Conservation (phyloP, 2,888 invertebrate genomes). For the Synergus gifuensis region DNA sequence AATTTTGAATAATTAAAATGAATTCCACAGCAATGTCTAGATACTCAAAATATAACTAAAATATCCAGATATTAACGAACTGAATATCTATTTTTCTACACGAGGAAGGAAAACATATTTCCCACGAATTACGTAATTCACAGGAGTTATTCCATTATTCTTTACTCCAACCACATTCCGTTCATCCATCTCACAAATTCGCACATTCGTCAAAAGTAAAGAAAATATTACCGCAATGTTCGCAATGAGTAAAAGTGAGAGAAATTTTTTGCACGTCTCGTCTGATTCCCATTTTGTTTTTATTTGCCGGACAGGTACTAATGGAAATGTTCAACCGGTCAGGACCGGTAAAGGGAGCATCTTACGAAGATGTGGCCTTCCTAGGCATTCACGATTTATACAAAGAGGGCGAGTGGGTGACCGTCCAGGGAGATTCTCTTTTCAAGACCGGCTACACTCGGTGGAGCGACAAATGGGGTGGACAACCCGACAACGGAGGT, state of each 20-base stretch:
- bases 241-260: background rate
- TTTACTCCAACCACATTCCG: too few species aligned
- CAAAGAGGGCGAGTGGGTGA: slow-evolving; percentile 73
- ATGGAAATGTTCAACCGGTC: slow-evolving; percentile 60
- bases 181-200: background rate
- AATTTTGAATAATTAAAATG: too few species aligned
- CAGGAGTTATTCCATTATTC: too few species aligned
- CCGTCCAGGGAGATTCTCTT: slow-evolving; percentile 70
- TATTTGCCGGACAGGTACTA: slow-evolving; percentile 55
- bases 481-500: slow-evolving; percentile 72
- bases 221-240: too few species aligned
- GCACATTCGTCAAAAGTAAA: background rate
- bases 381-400: slow-evolving; percentile 71
- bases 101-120: too few species aligned
- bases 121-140: too few species aligned
- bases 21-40: too few species aligned
- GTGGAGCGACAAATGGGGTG: slow-evolving; percentile 72
- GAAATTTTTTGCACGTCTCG: background rate
- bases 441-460: slow-evolving; percentile 71
- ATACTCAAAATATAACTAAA: too few species aligned
- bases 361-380: slow-evolving; percentile 63
- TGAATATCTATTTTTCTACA: too few species aligned
- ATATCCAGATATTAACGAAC: too few species aligned
- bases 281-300: background rate
- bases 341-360: slow-evolving; percentile 62